A percentile compares a stretch with the other conserved stretches of the same genome.
Evolutionary conservation across 2,797 vertebrate genomes (phyloP).

Genomic region (Sebastolobus alascanus): DNA sequence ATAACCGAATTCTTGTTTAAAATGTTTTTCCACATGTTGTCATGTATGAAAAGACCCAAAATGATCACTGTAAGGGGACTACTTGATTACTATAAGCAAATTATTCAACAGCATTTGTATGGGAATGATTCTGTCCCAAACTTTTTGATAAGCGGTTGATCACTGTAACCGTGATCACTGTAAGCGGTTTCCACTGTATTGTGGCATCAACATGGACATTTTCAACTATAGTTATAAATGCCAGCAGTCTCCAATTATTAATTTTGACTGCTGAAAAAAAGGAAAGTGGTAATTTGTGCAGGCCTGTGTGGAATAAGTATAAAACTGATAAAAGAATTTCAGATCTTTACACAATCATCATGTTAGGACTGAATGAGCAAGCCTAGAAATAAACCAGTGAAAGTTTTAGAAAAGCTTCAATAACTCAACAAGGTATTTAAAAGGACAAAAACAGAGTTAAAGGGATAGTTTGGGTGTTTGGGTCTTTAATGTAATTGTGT

Average conservation of each 20-base stretch:
- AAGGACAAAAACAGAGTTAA: conserved; percentile 21
- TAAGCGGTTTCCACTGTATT: not conserved
- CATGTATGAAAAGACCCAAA: too few relatives aligned
- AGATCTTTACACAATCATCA: not conserved
- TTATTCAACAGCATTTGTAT: too few relatives aligned
- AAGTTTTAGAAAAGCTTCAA: not conserved
- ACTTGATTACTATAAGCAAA: too few relatives aligned
- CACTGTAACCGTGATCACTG: too few relatives aligned
- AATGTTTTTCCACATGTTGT: too few relatives aligned
- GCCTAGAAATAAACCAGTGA: not conserved
- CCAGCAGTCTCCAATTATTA: not conserved
- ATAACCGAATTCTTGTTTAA: too few relatives aligned
- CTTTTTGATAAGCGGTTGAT: too few relatives aligned
- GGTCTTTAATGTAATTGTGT: not conserved
- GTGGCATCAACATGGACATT: not conserved
- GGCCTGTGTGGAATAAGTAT: not conserved
- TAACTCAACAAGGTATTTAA: conserved; percentile 9
- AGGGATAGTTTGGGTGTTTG: not conserved
- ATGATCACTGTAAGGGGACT: too few relatives aligned
- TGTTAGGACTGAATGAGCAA: not conserved
- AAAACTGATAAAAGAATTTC: not conserved
- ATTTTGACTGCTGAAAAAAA: not conserved
- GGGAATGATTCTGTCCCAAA: too few relatives aligned
- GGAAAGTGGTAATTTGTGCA: not conserved
- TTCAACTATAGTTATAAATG: not conserved